These are phyloP conservation scores for Mus pahari DNA, from an alignment of 2,113 vertebrate genomes.

Conservation along the genomic window DNA sequence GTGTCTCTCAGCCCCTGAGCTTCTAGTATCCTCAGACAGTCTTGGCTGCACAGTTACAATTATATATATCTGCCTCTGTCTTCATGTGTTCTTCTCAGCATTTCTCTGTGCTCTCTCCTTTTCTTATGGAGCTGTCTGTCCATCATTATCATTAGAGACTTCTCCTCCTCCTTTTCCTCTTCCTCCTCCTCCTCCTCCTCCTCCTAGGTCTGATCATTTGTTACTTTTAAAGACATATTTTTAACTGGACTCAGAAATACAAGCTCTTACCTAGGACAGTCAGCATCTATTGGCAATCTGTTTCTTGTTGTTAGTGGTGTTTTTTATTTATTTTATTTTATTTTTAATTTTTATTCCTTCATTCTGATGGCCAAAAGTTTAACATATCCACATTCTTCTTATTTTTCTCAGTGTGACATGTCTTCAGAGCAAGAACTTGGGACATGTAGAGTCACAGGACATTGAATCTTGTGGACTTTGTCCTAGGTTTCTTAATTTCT, in stretches of 20 bases:
- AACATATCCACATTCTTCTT: not conserved
- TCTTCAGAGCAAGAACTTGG: not conserved
- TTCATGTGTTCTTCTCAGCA: not conserved
- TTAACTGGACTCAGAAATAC: not conserved
- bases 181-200: accelerated
- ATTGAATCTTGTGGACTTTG: not conserved
- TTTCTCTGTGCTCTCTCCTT: not conserved
- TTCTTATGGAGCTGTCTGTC: not conserved
- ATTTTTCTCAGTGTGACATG: not conserved
- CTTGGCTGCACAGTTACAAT: not conserved
- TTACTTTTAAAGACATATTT: not conserved
- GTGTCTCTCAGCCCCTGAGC: not conserved
- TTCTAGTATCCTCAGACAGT: not conserved
- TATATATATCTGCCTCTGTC: no score
- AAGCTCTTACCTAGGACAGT: not conserved
- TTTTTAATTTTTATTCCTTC: not conserved
- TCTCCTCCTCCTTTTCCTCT: no score
- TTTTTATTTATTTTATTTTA: no score
- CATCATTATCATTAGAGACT: not conserved
- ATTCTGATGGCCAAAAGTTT: not conserved
- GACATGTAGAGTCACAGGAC: not conserved
- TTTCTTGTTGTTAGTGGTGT: not conserved
- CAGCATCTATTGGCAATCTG: not conserved
- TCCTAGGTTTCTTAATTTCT: not conserved
- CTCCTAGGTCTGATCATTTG: not conserved